Evolutionary conservation across 1,140 invertebrate species (phyloP).

Genomic region (Lerema accius): DNA sequence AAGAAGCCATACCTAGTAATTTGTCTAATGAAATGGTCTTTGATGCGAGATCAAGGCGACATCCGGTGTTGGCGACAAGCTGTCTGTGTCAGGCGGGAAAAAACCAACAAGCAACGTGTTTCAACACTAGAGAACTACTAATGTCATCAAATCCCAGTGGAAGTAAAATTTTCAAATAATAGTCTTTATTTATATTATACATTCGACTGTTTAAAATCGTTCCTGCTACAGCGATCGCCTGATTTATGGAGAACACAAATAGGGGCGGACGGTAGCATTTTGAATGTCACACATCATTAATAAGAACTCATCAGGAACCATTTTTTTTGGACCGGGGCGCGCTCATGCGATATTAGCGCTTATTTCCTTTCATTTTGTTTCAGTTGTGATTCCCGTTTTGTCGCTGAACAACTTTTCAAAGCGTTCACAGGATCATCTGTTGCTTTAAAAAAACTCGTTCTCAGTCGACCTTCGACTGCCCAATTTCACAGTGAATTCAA

Average conservation of each 20-base stretch:
- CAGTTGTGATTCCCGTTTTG: background rate
- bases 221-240: background rate
- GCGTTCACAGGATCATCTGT: constrained; percentile 30
- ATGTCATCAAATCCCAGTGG: constrained; percentile 44
- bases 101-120: constrained; percentile 41
- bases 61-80: constrained; percentile 66
- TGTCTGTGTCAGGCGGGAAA: constrained; percentile 55
- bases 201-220: constrained; percentile 22
- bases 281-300: constrained; percentile 72
- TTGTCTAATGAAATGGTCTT: constrained; percentile 13
- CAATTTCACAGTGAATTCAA: constrained; percentile 17
- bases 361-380: constrained; percentile 17
- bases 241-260: constrained; percentile 54
- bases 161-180: constrained; percentile 17
- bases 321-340: constrained; percentile 22
- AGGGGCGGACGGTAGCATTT: constrained; percentile 67
- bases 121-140: constrained; percentile 42
- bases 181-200: constrained; percentile 32
- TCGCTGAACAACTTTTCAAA: background rate
- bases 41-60: constrained; percentile 19
- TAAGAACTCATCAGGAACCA: constrained; percentile 45
- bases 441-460: constrained; percentile 34
- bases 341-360: constrained; percentile 11
- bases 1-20: background rate
- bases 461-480: constrained; percentile 33